These are phyloP conservation scores for Chaetodon trifascialis DNA, from an alignment of 2,113 vertebrate genomes.

Conservation along the genomic window DNA sequence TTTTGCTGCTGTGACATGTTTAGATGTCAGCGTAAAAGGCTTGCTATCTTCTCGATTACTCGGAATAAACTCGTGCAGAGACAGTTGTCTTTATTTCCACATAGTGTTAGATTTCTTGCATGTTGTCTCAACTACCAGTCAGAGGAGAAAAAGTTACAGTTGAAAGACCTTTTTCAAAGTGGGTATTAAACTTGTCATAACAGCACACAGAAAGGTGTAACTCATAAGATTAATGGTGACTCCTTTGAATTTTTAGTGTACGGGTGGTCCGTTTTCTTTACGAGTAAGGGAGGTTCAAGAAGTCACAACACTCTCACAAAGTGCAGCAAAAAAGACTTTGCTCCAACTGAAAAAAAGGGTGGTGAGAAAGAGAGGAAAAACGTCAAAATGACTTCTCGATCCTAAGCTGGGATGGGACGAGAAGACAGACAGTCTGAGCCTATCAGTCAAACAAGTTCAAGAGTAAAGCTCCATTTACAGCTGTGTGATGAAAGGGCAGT, in stretches of 20 bases:
- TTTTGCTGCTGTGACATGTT: too few species aligned
- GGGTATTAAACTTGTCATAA: too few species aligned
- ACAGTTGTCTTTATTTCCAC: too few species aligned
- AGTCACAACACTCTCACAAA: not conserved
- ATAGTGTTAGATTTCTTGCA: too few species aligned
- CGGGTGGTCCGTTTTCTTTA: not conserved
- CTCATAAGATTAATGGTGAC: not conserved
- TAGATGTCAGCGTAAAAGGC: too few species aligned
- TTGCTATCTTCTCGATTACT: too few species aligned
- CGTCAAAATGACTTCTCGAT: constrained; percentile 10
- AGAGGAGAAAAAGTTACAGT: too few species aligned
- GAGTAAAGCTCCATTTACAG: constrained; percentile 51
- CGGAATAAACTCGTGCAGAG: too few species aligned
- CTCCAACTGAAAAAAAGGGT: not conserved
- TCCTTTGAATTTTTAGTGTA: not conserved
- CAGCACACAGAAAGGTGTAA: not conserved
- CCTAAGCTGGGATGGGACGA: not conserved
- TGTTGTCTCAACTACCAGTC: too few species aligned
- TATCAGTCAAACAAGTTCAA: constrained; percentile 17
- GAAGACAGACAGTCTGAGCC: not conserved
- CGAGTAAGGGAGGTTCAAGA: too few species aligned
- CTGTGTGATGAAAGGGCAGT: constrained; percentile 61
- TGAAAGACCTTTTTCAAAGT: too few species aligned
- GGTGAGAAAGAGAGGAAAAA: not conserved
- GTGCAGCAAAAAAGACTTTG: not conserved